Percentiles rank a stretch among this genome's conserved stretches.
phyloP scores from a whole-genome alignment of 2,797 vertebrate species.

The Microcaecilia unicolor region DNA sequence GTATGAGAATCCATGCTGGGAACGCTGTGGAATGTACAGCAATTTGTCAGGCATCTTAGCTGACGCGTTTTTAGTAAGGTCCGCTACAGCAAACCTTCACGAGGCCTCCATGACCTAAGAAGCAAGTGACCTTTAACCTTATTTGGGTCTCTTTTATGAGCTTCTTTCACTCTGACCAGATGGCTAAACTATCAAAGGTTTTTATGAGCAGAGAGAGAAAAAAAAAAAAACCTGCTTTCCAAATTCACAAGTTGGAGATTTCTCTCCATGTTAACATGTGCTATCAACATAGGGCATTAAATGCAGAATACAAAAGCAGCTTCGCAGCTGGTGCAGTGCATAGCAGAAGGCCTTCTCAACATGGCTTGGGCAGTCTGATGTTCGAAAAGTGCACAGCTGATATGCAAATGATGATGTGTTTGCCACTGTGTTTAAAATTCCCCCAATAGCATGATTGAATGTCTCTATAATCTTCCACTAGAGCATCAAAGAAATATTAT shows the following conservation, averaged over 20 bases:
- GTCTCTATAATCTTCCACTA: conserved; percentile 17
- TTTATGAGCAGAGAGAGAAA: conserved; percentile 98
- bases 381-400: conserved; percentile 54
- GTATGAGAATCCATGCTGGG: too few relatives aligned
- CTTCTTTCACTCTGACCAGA: conserved; percentile 86
- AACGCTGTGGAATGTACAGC: conserved; percentile 88
- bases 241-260: conserved; percentile 54
- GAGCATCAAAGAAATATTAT: neutral
- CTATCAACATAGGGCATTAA: conserved; percentile 45
- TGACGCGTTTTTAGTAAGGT: conserved; percentile 88
- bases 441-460: conserved; percentile 42
- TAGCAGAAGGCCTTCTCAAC: conserved; percentile 12
- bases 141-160: conserved; percentile 90
- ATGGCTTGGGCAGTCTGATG: conserved; percentile 26
- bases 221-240: conserved; percentile 90
- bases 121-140: conserved; percentile 90
- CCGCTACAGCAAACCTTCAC: conserved; percentile 77
- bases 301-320: conserved; percentile 47
- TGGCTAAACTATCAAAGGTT: conserved; percentile 98
- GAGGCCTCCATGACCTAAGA: conserved; percentile 83
- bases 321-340: conserved; percentile 28
- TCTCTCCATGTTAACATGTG: conserved; percentile 50
- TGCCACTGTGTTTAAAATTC: conserved; percentile 44
- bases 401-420: conserved; percentile 47
- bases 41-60: conserved; percentile 87